Conservation (phyloP, 2,797 vertebrate genomes). For the Pipistrellus kuhlii region DNA sequence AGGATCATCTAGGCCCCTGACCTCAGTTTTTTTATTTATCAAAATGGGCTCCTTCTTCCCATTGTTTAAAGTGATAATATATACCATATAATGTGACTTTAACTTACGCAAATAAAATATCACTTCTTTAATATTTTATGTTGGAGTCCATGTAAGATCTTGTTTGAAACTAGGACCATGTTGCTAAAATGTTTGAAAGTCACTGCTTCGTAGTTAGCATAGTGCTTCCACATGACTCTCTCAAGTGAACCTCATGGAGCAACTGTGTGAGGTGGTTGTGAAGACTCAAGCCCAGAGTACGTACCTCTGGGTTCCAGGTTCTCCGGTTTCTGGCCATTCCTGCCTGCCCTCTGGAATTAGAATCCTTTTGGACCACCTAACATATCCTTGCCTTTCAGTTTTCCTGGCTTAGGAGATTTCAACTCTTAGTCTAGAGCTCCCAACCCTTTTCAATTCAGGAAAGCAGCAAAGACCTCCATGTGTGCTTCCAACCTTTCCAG, state of each 20-base stretch:
- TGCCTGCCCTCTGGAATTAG: neutral
- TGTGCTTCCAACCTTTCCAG: neutral
- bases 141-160: slow-evolving; percentile 5
- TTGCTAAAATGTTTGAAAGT: slow-evolving; percentile 16
- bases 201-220: neutral
- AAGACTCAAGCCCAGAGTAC: neutral
- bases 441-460: neutral
- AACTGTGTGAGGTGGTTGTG: neutral
- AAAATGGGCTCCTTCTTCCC: neutral
- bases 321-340: neutral
- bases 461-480: neutral
- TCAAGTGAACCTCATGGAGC: neutral
- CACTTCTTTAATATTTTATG: neutral
- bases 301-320: neutral
- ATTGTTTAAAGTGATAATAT: neutral
- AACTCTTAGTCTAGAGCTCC: neutral
- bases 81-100: neutral
- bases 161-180: neutral
- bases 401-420: neutral
- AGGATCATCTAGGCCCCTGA: neutral
- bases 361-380: neutral
- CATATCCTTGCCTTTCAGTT: neutral
- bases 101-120: neutral
- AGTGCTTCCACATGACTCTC: neutral
- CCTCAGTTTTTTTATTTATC: neutral